phyloP scores from a whole-genome alignment of 2,797 vertebrate genomes.

The Enteromius paludinosus region DNA sequence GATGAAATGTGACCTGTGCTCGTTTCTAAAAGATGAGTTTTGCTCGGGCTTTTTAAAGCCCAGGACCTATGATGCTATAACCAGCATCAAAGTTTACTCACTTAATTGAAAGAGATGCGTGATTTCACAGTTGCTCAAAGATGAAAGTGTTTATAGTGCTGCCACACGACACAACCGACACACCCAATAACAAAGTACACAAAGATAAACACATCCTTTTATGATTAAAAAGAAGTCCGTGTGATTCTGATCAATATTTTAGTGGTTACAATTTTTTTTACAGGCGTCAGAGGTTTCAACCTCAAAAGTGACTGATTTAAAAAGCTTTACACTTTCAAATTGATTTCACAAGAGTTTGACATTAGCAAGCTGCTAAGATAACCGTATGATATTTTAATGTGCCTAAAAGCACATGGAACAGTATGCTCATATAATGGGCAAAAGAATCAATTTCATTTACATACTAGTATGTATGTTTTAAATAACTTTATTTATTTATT shows the following conservation, averaged over 20 bases:
- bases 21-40: conserved; percentile 23
- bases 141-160: conserved; percentile 26
- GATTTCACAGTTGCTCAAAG: conserved; percentile 28
- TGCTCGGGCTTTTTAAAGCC: not conserved
- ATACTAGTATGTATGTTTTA: not conserved
- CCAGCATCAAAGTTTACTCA: conserved; percentile 19
- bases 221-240: conserved; percentile 17
- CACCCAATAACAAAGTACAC: conserved; percentile 8
- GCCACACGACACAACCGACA: conserved; percentile 1
- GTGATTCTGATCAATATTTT: conserved; percentile 20
- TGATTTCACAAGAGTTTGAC: not conserved
- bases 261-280: conserved; percentile 5
- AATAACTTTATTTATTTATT: not conserved
- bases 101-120: conserved; percentile 22
- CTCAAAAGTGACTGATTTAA: not conserved
- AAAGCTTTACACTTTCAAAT: not conserved
- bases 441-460: not conserved
- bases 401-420: not conserved
- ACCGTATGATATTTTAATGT: not conserved
- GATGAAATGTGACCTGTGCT: conserved; percentile 33
- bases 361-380: not conserved
- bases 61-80: not conserved
- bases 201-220: conserved; percentile 20
- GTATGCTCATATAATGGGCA: not conserved
- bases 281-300: not conserved